Base-by-base conservation (phyloP, 2,797 vertebrate species). In the Dicrostonyx torquatus region DNA sequence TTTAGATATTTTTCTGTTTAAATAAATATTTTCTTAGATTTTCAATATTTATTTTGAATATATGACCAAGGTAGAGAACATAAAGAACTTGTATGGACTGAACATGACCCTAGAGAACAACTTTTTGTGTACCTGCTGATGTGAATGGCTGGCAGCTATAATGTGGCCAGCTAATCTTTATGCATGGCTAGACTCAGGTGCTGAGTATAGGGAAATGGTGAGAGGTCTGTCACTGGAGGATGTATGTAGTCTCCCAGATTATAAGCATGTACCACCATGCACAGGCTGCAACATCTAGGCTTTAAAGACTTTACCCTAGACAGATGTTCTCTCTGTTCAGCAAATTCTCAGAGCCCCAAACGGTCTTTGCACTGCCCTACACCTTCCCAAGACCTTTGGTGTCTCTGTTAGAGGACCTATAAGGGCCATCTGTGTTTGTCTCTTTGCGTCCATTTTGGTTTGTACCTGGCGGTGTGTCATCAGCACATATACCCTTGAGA, bases 1-100 rank as follows among this genome's bases (percentile, higher is more conserved):
- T 73, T 93, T 50, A 85, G 68, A 50, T 93, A 72, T 48, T 60
- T 93, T 88, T 78, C n/a, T 20, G 2, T 75, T 96, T 90, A 80
- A 90, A 83, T 80, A 87, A 87, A 68, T 50, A 13, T 77, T 91
- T 89, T 89, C 70, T 40, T 84, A 87, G 45, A 50, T 60, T 55
- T 70, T 88, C 77, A 94, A n/a, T 90, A 26, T 78, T 96, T 88
- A 60, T 45, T 75, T 72, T 53, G 64, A 77, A n/a, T 68, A 14
- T 72, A 4, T 75, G 37, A 55, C 85, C 78, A 26, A 80, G 31
- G 3, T 37, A 2, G 34, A 58, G 64, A 89, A 76, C 31, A 31
- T 50, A 50, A 80, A 86, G 58, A 58, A 75, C 66, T 77, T 62
- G 13, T 85, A 37, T 43, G 48, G 70, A 15, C 12, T 45, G 13